Conservation (phyloP, 2,113 vertebrate genomes). For the Neolamprologus sp. region DNA sequence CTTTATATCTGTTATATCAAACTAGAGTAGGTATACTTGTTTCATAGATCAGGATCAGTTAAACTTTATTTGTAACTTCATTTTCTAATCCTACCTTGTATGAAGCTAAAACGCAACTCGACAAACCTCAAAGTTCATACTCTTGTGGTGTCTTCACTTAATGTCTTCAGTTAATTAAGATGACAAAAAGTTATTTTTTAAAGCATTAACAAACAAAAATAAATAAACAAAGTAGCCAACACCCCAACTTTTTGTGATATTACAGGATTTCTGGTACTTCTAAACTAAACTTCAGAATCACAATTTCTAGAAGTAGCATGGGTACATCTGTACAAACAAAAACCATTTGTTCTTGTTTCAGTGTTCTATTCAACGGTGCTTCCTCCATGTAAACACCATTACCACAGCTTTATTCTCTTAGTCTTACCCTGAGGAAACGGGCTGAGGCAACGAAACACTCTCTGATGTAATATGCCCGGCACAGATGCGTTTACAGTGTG, state of each 20-base stretch:
- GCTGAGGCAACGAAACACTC: slow-evolving; percentile 34
- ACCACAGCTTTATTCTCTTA: slow-evolving; percentile 33
- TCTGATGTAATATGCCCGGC: slow-evolving; percentile 38
- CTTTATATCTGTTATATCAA: background rate
- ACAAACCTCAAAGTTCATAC: background rate
- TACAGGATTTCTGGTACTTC: background rate
- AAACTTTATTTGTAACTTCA: background rate
- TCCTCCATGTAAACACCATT: slow-evolving; percentile 43
- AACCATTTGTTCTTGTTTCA: slow-evolving; percentile 44
- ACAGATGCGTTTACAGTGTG: slow-evolving; percentile 54
- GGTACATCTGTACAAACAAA: slow-evolving; percentile 32
- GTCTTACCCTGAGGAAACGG: slow-evolving; percentile 33
- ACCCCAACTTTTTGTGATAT: background rate
- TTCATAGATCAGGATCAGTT: background rate
- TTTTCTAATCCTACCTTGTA: background rate
- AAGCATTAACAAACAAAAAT: background rate
- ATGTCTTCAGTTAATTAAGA: background rate
- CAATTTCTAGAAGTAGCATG: background rate
- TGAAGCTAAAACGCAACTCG: background rate
- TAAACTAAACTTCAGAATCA: background rate
- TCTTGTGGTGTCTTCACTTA: background rate
- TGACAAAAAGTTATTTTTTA: background rate
- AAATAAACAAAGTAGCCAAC: background rate
- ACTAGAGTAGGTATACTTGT: background rate
- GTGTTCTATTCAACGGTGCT: slow-evolving; percentile 10